A percentile compares a stretch with the other conserved stretches of the same genome.
phyloP scores from a whole-genome alignment of 1,140 invertebrate species.

The Dinothrombium tinctorium region DNA sequence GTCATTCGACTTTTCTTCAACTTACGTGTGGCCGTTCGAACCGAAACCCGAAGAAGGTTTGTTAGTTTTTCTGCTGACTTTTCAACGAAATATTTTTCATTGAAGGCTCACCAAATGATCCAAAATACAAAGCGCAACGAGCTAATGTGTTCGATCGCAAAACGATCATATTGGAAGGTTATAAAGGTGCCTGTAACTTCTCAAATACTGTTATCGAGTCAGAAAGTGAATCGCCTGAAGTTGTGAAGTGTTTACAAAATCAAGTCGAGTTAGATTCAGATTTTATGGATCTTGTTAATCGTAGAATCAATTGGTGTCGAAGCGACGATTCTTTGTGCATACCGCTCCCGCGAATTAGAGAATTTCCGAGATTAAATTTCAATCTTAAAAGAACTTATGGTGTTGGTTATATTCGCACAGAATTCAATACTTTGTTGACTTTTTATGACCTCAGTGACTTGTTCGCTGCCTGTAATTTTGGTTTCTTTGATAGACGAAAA shows the following conservation, averaged over 20 bases:
- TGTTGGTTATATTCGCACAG: background rate
- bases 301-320: constrained; percentile 4
- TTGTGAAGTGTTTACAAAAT: background rate
- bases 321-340: background rate
- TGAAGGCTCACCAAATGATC: constrained; percentile 5
- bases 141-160: constrained; percentile 7
- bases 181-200: constrained; percentile 8
- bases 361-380: constrained; percentile 7
- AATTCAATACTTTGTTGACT: constrained; percentile 4
- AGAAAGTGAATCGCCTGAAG: constrained; percentile 4
- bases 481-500: constrained; percentile 1
- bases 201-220: constrained; percentile 7
- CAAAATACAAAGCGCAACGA: constrained; percentile 1
- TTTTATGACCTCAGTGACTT: constrained; percentile 5
- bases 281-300: constrained; percentile 2
- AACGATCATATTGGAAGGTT: constrained; percentile 4
- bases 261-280: constrained; percentile 2
- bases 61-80: too few species aligned
- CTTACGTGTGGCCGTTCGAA: too few species aligned
- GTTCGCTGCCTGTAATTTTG: background rate
- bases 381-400: constrained; percentile 1
- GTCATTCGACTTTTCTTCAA: too few species aligned
- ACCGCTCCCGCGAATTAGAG: background rate
- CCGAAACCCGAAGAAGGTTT: too few species aligned
- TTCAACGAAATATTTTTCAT: too few species aligned